Conservation (phyloP, 2,888 invertebrate genomes). For the Capitulum mitella region DNA sequence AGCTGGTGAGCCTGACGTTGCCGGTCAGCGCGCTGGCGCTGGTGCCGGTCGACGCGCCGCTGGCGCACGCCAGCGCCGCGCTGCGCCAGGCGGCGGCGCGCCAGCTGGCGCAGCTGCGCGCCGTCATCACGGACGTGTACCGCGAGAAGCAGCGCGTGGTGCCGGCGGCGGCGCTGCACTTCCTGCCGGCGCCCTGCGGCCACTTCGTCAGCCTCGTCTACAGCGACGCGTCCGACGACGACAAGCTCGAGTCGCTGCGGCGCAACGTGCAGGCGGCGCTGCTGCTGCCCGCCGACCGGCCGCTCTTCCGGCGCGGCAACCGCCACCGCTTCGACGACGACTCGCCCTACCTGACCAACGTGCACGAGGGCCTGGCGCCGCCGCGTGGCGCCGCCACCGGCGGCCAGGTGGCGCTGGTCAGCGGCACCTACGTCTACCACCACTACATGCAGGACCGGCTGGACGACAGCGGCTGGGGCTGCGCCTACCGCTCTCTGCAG, state of each 20-base stretch:
- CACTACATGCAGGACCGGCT: constrained; percentile 94
- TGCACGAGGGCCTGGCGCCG: constrained; percentile 57
- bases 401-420: constrained; percentile 48
- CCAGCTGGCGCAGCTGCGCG: constrained; percentile 14
- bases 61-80: constrained; percentile 3
- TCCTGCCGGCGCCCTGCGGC: background rate
- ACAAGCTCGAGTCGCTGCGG: constrained; percentile 48
- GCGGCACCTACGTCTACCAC: constrained; percentile 84
- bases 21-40: too few relatives aligned
- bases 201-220: background rate
- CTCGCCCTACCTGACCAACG: constrained; percentile 56
- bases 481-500: constrained; percentile 95
- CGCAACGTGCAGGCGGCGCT: constrained; percentile 63
- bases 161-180: constrained; percentile 15
- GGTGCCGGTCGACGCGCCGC: background rate
- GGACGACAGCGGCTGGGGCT: constrained; percentile 98
- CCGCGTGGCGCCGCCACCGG: constrained; percentile 43
- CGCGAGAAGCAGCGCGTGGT: background rate
- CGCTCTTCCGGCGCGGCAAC: constrained; percentile 68
- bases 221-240: background rate
- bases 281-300: constrained; percentile 58
- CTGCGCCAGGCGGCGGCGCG: constrained; percentile 9
- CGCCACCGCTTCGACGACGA: constrained; percentile 44
- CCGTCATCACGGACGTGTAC: background rate
- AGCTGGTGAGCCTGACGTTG: background rate